phyloP scores from a whole-genome alignment of 2,888 invertebrate genomes.

The Geophilus truncorum region DNA sequence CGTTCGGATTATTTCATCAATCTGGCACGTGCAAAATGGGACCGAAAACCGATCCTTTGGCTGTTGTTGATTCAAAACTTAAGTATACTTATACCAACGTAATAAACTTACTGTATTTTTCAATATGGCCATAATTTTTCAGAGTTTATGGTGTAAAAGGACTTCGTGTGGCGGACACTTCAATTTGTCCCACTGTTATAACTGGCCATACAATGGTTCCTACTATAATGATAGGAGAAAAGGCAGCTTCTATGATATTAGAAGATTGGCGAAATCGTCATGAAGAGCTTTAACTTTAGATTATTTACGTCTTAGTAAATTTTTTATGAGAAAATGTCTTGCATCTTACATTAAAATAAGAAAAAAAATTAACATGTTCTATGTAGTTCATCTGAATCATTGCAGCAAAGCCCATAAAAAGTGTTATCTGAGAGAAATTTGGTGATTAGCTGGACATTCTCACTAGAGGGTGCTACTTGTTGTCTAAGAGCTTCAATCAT shows the following conservation, averaged over 20 bases:
- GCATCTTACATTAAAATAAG: too few relatives aligned
- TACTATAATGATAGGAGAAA: constrained; percentile 39
- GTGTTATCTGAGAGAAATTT: too few relatives aligned
- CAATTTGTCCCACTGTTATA: background rate
- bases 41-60: constrained; percentile 30
- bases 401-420: too few relatives aligned
- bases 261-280: background rate
- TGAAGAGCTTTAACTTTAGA: constrained; percentile 4
- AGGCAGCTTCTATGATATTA: constrained; percentile 37
- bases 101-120: background rate
- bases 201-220: constrained; percentile 37
- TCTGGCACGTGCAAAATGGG: constrained; percentile 35
- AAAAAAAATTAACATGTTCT: too few relatives aligned
- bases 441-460: too few relatives aligned
- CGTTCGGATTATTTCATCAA: constrained; percentile 25
- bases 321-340: too few relatives aligned
- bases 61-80: constrained; percentile 33
- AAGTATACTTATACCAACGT: background rate
- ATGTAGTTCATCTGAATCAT: too few relatives aligned
- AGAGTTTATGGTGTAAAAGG: constrained; percentile 17
- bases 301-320: too few relatives aligned
- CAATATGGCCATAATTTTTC: too few relatives aligned
- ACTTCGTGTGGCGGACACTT: background rate
- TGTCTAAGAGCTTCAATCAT: too few relatives aligned
- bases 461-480: too few relatives aligned